Base-by-base conservation (phyloP, 2,113 vertebrate species). In the Amia ocellicauda region DNA sequence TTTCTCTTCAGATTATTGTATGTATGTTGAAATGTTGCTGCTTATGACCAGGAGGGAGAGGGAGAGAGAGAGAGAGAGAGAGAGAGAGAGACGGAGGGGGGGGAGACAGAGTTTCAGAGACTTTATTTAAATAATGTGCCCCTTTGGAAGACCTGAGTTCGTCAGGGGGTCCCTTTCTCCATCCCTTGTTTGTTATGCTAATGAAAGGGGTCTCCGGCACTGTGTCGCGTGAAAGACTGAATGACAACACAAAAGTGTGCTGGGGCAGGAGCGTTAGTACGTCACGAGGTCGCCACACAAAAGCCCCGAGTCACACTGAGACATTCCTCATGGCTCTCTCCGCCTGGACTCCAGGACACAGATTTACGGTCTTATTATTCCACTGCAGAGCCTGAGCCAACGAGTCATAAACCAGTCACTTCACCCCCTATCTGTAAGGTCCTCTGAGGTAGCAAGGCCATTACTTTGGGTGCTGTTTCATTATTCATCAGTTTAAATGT, bases 121-220 rank as follows among this genome's bases (percentile, higher is more conserved):
- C n/a, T n/a, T n/a, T n/a, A n/a, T n/a, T n/a, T n/a, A n/a, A n/a
- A n/a, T n/a, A n/a, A n/a, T n/a, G n/a, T n/a, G 11, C 11, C 5
- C 31, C 3, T 8, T 50, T 50, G 16, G 47, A 50, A 53, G 56
- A n/a, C 36, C 31, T 59, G 47, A 60, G 56, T 22, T 52, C 58
- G 43, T 31, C 51, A 29, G 40, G 31, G 23, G 58, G 40, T 49
- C 49, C 31, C 42, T 13, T 16, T 50, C 53, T 64, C 36, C 56
- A 4, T 22, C 49, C 17, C 51, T 20, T 20, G 28, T 49, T 68
- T 68, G 59, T 68, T 40, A 61, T 68, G 64, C 17, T 67, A 60
- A 67, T 67, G 64, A 66, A 57, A 59, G 64, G 51, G 24, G 31
- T 47, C n/a, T 36, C 27, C 4, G 54, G 40, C 9, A 20, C 29